Evolutionary conservation across 2,113 vertebrate genomes (phyloP).

Genomic region (Plotosus lineatus): DNA sequence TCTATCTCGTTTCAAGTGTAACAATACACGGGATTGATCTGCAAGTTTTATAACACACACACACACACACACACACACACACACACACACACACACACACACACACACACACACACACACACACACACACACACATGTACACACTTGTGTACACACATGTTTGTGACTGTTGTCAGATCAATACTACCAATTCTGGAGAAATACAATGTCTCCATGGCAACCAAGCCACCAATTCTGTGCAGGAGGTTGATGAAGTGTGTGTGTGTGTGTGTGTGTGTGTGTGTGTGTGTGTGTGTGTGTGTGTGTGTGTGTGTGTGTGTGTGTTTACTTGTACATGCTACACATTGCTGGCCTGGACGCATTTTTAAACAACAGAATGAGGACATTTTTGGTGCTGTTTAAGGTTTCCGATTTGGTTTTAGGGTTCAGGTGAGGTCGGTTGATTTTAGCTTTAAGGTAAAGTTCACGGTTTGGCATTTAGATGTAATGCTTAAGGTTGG

Average conservation of each 20-base stretch:
- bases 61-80: constrained; percentile 26
- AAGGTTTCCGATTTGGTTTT: no score
- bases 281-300: constrained; percentile 9
- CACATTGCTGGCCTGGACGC: no score
- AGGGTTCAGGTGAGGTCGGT: no score
- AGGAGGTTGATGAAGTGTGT: constrained; percentile 73
- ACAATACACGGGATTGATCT: not conserved
- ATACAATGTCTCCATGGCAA: constrained; percentile 97
- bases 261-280: constrained; percentile 4
- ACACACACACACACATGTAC: constrained; percentile 55
- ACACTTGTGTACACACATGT: constrained; percentile 89
- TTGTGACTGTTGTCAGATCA: constrained; percentile 94
- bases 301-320: not conserved
- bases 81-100: constrained; percentile 29
- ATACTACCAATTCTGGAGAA: constrained; percentile 98
- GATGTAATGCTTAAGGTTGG: no score
- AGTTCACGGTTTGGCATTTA: no score
- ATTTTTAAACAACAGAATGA: no score
- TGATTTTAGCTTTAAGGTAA: no score
- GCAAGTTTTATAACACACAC: constrained; percentile 23
- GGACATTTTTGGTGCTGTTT: no score
- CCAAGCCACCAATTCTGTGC: constrained; percentile 90
- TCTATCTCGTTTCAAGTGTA: not conserved
- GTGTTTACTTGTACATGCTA: not conserved
- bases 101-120: constrained; percentile 24